Percentiles rank a stretch among this genome's conserved stretches.
phyloP scores from a whole-genome alignment of 2,113 vertebrate species.

The Eublepharis macularius region DNA sequence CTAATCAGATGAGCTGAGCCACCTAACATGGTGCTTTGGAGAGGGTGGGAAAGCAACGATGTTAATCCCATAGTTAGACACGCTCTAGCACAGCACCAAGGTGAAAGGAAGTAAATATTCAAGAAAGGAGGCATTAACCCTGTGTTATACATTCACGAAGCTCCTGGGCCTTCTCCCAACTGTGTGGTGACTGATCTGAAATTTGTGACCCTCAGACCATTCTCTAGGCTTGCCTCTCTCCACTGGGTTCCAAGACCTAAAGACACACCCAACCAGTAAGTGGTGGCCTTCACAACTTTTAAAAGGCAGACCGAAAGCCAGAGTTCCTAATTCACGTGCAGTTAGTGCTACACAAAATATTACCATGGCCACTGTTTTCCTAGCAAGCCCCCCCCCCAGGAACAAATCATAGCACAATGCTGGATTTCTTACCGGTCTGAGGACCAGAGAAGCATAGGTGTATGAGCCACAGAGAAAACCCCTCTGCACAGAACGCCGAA shows the following conservation, averaged over 20 bases:
- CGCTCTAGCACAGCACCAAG: not conserved
- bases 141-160: not conserved
- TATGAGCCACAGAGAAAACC: conserved; percentile 8
- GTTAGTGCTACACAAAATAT: accelerated
- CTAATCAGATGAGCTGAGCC: not conserved
- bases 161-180: not conserved
- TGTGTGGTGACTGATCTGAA: no score
- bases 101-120: not conserved
- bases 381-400: no score
- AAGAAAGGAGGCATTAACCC: not conserved
- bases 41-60: not conserved
- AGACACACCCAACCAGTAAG: not conserved
- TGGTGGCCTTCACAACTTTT: no score
- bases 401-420: not conserved
- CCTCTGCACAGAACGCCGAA: accelerated
- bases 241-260: not conserved
- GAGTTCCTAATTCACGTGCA: not conserved
- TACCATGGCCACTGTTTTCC: not conserved
- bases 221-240: not conserved
- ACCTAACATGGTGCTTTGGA: not conserved
- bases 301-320: not conserved
- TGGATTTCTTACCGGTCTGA: conserved; percentile 62
- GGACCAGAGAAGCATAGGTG: conserved; percentile 71
- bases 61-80: not conserved
- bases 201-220: not conserved